Base-by-base conservation (phyloP, 2,888 invertebrate genomes). In the Steinernema scapterisci region DNA sequence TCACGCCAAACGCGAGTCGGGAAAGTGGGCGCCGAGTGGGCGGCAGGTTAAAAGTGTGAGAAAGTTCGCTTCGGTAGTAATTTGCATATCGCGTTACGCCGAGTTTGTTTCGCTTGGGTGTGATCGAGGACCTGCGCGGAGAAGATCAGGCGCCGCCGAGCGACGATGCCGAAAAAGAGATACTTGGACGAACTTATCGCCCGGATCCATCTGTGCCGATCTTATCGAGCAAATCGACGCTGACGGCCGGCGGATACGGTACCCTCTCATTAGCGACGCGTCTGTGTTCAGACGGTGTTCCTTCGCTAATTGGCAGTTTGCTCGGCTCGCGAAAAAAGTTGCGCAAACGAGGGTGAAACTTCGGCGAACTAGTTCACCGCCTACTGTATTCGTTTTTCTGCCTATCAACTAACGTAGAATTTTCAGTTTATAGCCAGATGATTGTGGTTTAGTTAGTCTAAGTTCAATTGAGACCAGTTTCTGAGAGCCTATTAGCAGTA, bases 1-100 rank as follows among this genome's bases (percentile, higher is more conserved):
- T 63, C n/a, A 48, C 48, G 54, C 11, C 7, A 54, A 21, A 21
- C 38, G 38, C 23, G 63, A 7, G 7, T 25, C 16, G 31, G 27
- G 63, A 9, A 31, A 31, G 63, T 27, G 16, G 16, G 63, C 63
- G 63, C 31, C 31, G 16, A 31, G 63, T 27, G 16, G 16, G 63
- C 63, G 63, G 63, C 31, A 63, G 31, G 63, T 63, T 63, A 11
- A 63, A 63, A 63, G 63, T 25, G 63, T 63, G 63, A 31, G 63
- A 63, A 63, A 63, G 63, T 63, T 63, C 11, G 63, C 25, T 63
- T 25, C 63, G 63, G 25, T 25, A 63, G 63, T 63, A 63, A 63
- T 63, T 63, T 63, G 63, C 63, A 63, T 63, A 63, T 63, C 63
- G 31, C 63, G 38, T 63, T 27, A 63, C 63, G 31, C 27, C 54